These are phyloP conservation scores for Poeciliopsis paucimaculata DNA, from an alignment of 2,797 vertebrate genomes.

Conservation along the genomic window DNA sequence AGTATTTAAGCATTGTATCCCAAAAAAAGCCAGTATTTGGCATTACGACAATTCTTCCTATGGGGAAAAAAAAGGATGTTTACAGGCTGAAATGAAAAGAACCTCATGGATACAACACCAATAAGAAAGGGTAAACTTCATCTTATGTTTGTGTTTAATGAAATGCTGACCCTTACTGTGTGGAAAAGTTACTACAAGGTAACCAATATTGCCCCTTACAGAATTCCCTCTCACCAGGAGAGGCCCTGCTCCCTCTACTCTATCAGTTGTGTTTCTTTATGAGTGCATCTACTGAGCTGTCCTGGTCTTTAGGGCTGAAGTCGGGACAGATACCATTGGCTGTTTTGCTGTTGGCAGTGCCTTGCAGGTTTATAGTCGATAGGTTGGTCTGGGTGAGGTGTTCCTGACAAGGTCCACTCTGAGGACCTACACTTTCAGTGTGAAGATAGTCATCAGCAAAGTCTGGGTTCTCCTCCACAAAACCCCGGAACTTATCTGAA, in stretches of 20 bases:
- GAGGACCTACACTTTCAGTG: conserved; percentile 78
- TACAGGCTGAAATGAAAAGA: conserved; percentile 48
- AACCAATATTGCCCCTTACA: conserved; percentile 30
- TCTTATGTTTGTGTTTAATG: conserved; percentile 61
- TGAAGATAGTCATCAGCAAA: conserved; percentile 91
- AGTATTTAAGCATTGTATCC: conserved; percentile 76
- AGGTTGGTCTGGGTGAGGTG: conserved; percentile 66
- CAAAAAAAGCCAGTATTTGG: conserved; percentile 59
- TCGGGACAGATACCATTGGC: conserved; percentile 95
- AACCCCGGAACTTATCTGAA: conserved; percentile 88
- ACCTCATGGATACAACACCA: conserved; percentile 64
- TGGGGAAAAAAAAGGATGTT: conserved; percentile 21
- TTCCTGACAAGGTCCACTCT: conserved; percentile 55
- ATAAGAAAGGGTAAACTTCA: conserved; percentile 59
- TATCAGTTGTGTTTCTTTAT: conserved; percentile 90
- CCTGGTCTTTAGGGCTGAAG: conserved; percentile 85
- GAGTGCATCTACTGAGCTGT: conserved; percentile 62
- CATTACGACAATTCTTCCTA: conserved; percentile 66
- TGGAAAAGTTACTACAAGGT: conserved; percentile 30
- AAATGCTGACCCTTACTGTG: conserved; percentile 62
- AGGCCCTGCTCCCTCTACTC: conserved; percentile 55
- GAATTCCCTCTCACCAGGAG: conserved; percentile 83
- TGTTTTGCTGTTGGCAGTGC: conserved; percentile 69
- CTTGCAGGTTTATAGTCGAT: conserved; percentile 41
- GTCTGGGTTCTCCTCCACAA: conserved; percentile 84